Evolutionary conservation across 2,113 vertebrate genomes (phyloP).

Genomic region (Heterocephalus glaber): DNA sequence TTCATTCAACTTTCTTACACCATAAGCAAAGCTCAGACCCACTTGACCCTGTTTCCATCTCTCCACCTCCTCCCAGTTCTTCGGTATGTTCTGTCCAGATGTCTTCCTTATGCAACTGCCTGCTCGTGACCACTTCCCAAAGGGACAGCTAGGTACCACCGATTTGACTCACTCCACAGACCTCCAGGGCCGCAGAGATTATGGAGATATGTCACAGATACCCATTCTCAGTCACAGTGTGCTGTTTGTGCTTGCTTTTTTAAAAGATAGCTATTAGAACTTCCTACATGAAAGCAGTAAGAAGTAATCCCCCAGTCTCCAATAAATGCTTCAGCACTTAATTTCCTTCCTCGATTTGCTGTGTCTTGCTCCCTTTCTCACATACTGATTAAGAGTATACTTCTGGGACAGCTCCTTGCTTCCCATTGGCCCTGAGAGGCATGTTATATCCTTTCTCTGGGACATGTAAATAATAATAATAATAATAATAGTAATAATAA

Average conservation of each 20-base stretch:
- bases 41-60: fast-evolving
- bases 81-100: fast-evolving
- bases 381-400: fast-evolving
- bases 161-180: background rate
- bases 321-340: background rate
- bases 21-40: background rate
- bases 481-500: background rate
- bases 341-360: background rate
- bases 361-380: background rate
- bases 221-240: fast-evolving
- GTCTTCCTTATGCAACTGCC: background rate
- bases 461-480: background rate
- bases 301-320: background rate
- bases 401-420: background rate
- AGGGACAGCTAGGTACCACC: too few species aligned
- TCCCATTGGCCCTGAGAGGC: background rate
- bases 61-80: background rate
- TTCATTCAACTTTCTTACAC: background rate
- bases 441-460: background rate
- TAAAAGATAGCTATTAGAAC: background rate
- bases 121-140: background rate
- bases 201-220: background rate
- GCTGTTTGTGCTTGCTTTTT: background rate
- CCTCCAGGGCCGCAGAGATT: too few species aligned
- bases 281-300: background rate